Conservation (phyloP, 2,797 vertebrate species). For the Denticeps clupeoides region DNA sequence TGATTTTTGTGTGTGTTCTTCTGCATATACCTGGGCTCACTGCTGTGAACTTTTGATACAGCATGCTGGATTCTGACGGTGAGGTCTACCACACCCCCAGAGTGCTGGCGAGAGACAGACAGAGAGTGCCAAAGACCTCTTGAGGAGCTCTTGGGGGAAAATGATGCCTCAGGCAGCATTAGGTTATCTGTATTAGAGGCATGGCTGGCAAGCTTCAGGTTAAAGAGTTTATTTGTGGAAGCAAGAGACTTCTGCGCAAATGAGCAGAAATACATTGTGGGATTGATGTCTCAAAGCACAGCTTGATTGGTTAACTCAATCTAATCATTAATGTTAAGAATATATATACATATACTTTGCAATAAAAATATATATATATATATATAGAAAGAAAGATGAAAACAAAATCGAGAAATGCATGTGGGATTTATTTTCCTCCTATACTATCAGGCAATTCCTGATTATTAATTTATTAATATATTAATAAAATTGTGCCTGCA, state of each 20-base stretch:
- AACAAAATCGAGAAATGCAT: too few relatives aligned
- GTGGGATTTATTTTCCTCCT: too few relatives aligned
- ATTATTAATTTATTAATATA: too few relatives aligned
- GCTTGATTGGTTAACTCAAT: too few relatives aligned
- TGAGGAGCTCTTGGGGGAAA: constrained; percentile 28
- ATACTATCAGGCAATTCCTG: too few relatives aligned
- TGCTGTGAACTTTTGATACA: constrained; percentile 31
- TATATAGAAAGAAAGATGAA: too few relatives aligned
- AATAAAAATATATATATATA: too few relatives aligned
- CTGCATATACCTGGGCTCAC: constrained; percentile 14
- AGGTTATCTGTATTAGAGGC: constrained; percentile 28
- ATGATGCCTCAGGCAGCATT: constrained; percentile 34
- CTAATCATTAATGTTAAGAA: too few relatives aligned
- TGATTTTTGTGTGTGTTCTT: too few relatives aligned
- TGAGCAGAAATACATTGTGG: too few relatives aligned
- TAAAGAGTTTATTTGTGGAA: constrained; percentile 27
- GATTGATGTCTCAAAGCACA: neutral
- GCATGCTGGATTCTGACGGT: constrained; percentile 6
- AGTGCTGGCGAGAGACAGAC: constrained; percentile 23
- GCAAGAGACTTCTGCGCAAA: neutral
- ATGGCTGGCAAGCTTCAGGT: constrained; percentile 23
- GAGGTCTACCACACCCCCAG: constrained; percentile 30
- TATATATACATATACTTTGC: too few relatives aligned
- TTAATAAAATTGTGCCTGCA: too few relatives aligned
- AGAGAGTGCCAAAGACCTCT: constrained; percentile 18